Evolutionary conservation across 1,140 invertebrate genomes (phyloP), one percentile per base, ranked within the genome.

Genomic region (Polypedilum vanderplanki): DNA sequence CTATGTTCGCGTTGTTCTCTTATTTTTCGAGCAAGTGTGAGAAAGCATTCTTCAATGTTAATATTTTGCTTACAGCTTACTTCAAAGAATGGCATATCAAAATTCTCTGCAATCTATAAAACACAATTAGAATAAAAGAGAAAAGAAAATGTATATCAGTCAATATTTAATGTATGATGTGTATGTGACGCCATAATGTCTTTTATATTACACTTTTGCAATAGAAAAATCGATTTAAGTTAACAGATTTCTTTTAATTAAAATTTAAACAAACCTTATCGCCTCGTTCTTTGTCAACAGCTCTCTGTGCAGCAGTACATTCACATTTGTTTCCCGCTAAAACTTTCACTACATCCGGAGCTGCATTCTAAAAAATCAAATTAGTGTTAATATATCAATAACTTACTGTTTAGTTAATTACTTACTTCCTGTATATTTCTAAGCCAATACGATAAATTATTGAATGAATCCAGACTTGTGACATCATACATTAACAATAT

Each of bases 31-130:
- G 92, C 91, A 79, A 96, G 83, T 33, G 91, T 92, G 73, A 95
- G 83, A 82, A 94, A 93, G 41, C 91, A 90, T 79, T 93, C 91
- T 79, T 96, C 93, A 76, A 96, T 94, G 80, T 96, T 96, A 57
- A 95, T 90, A 79, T 95, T 91, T 76, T 90, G 90, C 83, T 96
- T 96, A 81, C 93, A 96, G 18, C 93, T 95, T 12, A 95, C 94
- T 83, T 96, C 94, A 83, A 93, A 94, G 81, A 95, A 96, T 67
- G 94, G 93, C 86, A 96, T 92, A 77, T 95, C 93, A 80, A 94
- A 95, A 82, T 93, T 92, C 79, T 94, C 92, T 0, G 93, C 94
- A 80, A 96, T 89, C 91, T 94, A 83, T 24, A 86, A 76, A 74
- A 46, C 73, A 70, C 33, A 41, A 46, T 5, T 18, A 74, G 15